Percentiles rank a stretch among this genome's conserved stretches.
Conservation (phyloP, 2,797 vertebrate species). For the Fringilla coelebs region DNA sequence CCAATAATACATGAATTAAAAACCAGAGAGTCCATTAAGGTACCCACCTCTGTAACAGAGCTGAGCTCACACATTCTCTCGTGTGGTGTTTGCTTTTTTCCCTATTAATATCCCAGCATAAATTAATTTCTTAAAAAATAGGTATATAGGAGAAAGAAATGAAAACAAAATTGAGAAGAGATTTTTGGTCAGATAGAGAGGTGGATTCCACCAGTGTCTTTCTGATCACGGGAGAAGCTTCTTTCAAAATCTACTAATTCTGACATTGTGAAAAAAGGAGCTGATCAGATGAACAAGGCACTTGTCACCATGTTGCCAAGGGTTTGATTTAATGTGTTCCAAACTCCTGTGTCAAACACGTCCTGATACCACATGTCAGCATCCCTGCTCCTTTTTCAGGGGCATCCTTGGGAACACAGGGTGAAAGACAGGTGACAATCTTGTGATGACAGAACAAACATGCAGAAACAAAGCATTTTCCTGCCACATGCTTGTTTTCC, state of each 20-base stretch:
- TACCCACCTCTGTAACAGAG: neutral
- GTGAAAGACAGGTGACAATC: rapidly evolving
- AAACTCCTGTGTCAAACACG: neutral
- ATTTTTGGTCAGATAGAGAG: neutral
- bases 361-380: rapidly evolving
- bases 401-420: rapidly evolving
- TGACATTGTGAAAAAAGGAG: rapidly evolving
- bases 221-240: neutral
- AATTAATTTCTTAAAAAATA: neutral
- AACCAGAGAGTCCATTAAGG: neutral
- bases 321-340: rapidly evolving
- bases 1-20: neutral
- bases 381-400: rapidly evolving
- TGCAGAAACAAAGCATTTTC: rapidly evolving
- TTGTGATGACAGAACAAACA: neutral
- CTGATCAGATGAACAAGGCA: neutral
- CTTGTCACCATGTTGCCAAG: neutral
- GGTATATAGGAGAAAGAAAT: neutral
- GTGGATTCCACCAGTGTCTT: neutral
- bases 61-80: neutral
- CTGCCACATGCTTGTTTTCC: neutral
- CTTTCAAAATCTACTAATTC: neutral
- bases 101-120: neutral
- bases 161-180: neutral
- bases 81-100: neutral